phyloP scores from a whole-genome alignment of 2,888 invertebrate species.

The Chironomus tentans region DNA sequence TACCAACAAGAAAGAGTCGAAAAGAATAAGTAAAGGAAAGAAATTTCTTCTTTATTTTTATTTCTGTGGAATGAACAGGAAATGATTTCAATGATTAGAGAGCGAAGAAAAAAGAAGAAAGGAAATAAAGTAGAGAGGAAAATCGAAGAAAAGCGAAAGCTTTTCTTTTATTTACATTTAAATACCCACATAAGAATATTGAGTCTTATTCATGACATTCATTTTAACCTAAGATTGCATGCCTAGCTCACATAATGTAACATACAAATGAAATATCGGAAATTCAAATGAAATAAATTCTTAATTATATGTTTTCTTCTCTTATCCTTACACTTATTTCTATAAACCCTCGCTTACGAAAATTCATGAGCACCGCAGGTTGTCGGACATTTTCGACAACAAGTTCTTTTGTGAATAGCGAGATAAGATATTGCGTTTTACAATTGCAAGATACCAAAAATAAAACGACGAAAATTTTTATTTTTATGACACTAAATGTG shows the following conservation, averaged over 20 bases:
- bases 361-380: background rate
- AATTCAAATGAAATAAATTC: slow-evolving; percentile 25
- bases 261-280: slow-evolving; percentile 15
- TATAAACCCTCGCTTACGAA: too few relatives aligned
- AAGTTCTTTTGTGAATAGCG: background rate
- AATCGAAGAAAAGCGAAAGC: slow-evolving; percentile 8
- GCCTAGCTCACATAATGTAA: slow-evolving; percentile 2
- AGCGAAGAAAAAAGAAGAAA: background rate
- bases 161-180: slow-evolving; percentile 1
- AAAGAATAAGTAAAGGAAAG: background rate
- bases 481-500: background rate
- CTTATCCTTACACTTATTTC: background rate
- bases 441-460: background rate
- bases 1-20: background rate
- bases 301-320: slow-evolving; percentile 9
- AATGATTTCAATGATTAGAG: slow-evolving; percentile 23
- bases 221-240: slow-evolving; percentile 4
- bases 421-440: slow-evolving; percentile 4
- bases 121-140: slow-evolving; percentile 7
- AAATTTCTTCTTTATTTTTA: too few relatives aligned
- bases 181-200: background rate
- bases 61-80: background rate
- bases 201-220: background rate
- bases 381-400: background rate
- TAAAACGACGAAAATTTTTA: background rate